phyloP scores from a whole-genome alignment of 2,888 invertebrate genomes.

The Orthosia incerta region DNA sequence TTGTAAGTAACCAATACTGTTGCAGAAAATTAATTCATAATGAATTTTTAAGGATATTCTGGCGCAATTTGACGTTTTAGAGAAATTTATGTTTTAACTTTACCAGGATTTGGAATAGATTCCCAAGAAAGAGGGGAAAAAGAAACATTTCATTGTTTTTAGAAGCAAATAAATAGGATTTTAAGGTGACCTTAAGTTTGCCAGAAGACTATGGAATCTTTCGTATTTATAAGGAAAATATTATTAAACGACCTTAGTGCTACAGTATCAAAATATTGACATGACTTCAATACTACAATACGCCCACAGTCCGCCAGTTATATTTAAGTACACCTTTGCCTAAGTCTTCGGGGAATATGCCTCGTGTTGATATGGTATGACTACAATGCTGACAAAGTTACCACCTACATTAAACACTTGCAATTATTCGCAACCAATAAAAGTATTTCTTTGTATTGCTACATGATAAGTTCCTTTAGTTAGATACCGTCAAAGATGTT shows the following conservation, averaged over 20 bases:
- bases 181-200: neutral
- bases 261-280: neutral
- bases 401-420: neutral
- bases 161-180: neutral
- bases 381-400: slow-evolving; percentile 2
- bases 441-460: neutral
- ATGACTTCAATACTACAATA: neutral
- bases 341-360: neutral
- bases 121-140: too few relatives aligned
- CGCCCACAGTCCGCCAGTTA: neutral
- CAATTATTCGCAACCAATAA: slow-evolving; percentile 3
- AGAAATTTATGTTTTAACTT: too few relatives aligned
- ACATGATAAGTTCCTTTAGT: neutral
- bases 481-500: neutral
- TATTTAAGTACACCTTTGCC: neutral
- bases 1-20: neutral
- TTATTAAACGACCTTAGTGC: neutral
- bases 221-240: neutral
- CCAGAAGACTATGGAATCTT: neutral
- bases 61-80: neutral
- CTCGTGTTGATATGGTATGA: neutral
- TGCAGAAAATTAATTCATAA: neutral
- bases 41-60: neutral
- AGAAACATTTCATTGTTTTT: too few relatives aligned
- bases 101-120: too few relatives aligned